These are phyloP conservation scores for Hymenopus coronatus DNA, from an alignment of 2,888 invertebrate species.

Conservation along the genomic window DNA sequence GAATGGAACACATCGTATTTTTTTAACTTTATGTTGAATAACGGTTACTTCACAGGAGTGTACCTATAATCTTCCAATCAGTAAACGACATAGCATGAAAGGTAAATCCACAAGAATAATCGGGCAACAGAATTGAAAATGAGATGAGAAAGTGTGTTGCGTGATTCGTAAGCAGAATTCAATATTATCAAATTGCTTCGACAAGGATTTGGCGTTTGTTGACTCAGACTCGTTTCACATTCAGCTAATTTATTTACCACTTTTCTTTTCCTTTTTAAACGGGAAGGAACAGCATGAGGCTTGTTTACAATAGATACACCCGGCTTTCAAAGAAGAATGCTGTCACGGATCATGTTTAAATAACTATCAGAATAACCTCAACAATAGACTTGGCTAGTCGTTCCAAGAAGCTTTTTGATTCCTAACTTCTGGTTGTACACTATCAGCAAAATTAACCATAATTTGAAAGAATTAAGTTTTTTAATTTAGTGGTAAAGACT, in stretches of 20 bases:
- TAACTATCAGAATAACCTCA: background rate
- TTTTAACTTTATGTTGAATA: too few relatives aligned
- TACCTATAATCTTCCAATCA: too few relatives aligned
- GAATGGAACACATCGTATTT: too few relatives aligned
- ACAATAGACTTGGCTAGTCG: background rate
- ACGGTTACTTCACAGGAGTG: too few relatives aligned
- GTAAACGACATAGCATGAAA: background rate
- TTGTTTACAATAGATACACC: background rate
- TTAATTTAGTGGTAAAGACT: background rate
- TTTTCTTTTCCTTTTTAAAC: background rate
- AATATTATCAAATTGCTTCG: background rate
- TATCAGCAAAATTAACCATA: background rate
- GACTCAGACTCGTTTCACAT: background rate
- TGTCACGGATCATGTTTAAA: background rate
- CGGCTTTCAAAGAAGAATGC: background rate
- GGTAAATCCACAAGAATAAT: background rate
- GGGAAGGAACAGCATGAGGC: background rate
- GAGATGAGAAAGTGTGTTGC: background rate
- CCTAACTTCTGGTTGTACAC: background rate
- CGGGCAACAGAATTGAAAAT: background rate
- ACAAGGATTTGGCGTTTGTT: background rate
- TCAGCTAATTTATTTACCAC: background rate
- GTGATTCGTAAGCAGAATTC: background rate
- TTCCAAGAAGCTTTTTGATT: background rate
- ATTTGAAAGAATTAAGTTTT: background rate